A percentile compares a stretch with the other conserved stretches of the same genome.
Conservation (phyloP, 2,797 vertebrate species). For the Lithobates pipiens region DNA sequence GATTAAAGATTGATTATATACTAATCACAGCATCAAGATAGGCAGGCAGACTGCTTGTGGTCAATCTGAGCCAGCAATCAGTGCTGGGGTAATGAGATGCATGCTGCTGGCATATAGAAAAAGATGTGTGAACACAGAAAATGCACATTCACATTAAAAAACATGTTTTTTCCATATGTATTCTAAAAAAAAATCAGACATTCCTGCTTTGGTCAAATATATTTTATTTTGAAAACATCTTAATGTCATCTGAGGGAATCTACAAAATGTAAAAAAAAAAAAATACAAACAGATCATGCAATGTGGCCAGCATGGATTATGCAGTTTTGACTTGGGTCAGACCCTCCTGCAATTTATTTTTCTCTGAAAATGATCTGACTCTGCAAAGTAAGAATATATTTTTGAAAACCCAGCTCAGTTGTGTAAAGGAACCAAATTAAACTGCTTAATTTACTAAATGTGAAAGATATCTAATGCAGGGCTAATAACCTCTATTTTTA, state of each 20-base stretch:
- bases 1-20: conserved; percentile 85
- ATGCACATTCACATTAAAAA: background rate
- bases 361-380: too few species aligned
- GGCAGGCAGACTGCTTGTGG: conserved; percentile 74
- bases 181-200: background rate
- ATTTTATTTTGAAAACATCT: background rate
- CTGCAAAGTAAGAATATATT: too few species aligned
- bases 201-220: background rate
- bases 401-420: too few species aligned
- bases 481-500: too few species aligned
- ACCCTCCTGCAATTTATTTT: background rate
- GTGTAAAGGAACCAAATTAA: too few species aligned
- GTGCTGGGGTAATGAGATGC: conserved; percentile 75
- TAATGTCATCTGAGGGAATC: background rate
- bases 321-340: background rate
- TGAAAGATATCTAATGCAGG: too few species aligned
- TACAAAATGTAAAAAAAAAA: background rate
- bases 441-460: too few species aligned
- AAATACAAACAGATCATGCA: background rate
- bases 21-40: conserved; percentile 77
- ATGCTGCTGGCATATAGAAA: conserved; percentile 68
- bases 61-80: conserved; percentile 86
- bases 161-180: background rate
- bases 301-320: background rate
- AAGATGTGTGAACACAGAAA: conserved; percentile 57